Evolutionary conservation across 2,797 vertebrate species (phyloP), one percentile per base, ranked within the genome.

Genomic region (Platyrinchus mystaceus): DNA sequence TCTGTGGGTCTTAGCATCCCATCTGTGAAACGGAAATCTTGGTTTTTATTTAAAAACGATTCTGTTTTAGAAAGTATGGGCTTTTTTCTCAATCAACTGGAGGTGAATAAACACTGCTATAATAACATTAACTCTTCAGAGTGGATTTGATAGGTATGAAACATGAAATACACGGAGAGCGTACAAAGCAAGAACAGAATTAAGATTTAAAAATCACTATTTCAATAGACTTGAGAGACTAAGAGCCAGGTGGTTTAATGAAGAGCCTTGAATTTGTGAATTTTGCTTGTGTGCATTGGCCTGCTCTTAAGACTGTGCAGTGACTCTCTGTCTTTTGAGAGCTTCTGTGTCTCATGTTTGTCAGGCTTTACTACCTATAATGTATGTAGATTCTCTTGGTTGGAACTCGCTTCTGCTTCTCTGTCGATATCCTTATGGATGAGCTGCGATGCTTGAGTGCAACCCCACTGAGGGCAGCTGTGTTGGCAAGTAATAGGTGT

Each of bases 381-480:
- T n/a, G 34, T 16, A 5, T 19, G 46, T 43, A 22, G 12, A 36
- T 62, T 80, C 32, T 75, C 43, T 32, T 70, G 41, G 4, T 79
- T 81, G 55, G 43, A 60, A 8, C 26, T 85, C 62, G 20, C 62
- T 83, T 58, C 60, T 78, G 81, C n/a, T 73, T 62, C 18, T 82
- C 21, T 0, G 1, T 59, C 20, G 5, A 1, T 53, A 56, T 53
- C n/a, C 39, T 66, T 41, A 6, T 0, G 23, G 34, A 32, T 55
- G 67, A 81, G 37, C 34, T n/a, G 47, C 46, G 80, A 47, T 3
- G 11, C 77, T 67, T 19, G 20, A 63, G 63, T 84, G 77, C 2
- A 1, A 36, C 67, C 41, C 71, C 58, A 1, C 69, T 0, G 1
- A 56, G 1, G 2, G 13, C 52, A 84, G 85, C 85, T 83, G 71